phyloP scores from a whole-genome alignment of 2,888 invertebrate species.

The Lampropteryx suffumata region DNA sequence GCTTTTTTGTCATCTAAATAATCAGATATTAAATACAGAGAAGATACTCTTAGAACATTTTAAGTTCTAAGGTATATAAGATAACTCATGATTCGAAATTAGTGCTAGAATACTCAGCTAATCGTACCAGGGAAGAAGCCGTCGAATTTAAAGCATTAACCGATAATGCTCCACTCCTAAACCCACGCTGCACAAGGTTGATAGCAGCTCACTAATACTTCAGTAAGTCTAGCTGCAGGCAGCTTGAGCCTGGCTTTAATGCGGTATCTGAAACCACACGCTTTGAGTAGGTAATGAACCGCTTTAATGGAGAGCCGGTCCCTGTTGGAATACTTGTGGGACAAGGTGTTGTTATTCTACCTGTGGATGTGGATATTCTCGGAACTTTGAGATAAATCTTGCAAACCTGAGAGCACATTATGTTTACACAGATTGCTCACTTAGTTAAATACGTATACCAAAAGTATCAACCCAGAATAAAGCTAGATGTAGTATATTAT shows the following conservation, averaged over 20 bases:
- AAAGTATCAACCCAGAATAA: too few relatives aligned
- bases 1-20: too few relatives aligned
- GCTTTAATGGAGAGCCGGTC: conserved; percentile 25
- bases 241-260: conserved; percentile 43
- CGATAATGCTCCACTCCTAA: conserved; percentile 25
- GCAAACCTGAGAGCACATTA: too few relatives aligned
- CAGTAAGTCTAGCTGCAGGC: conserved; percentile 49
- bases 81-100: too few relatives aligned
- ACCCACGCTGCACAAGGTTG: conserved; percentile 31
- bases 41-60: too few relatives aligned
- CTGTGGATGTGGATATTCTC: not conserved
- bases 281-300: conserved; percentile 50
- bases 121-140: conserved; percentile 20
- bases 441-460: too few relatives aligned
- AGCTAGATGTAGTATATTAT: too few relatives aligned
- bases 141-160: conserved; percentile 31
- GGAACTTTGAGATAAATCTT: not conserved
- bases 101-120: not conserved
- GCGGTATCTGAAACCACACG: conserved; percentile 52
- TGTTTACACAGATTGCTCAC: too few relatives aligned
- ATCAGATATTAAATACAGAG: too few relatives aligned
- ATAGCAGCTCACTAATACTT: conserved; percentile 55
- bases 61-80: too few relatives aligned
- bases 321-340: conserved; percentile 18
- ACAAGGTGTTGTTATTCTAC: conserved; percentile 18